Conservation (phyloP, 2,113 vertebrate genomes). For the Heteronetta atricapilla region DNA sequence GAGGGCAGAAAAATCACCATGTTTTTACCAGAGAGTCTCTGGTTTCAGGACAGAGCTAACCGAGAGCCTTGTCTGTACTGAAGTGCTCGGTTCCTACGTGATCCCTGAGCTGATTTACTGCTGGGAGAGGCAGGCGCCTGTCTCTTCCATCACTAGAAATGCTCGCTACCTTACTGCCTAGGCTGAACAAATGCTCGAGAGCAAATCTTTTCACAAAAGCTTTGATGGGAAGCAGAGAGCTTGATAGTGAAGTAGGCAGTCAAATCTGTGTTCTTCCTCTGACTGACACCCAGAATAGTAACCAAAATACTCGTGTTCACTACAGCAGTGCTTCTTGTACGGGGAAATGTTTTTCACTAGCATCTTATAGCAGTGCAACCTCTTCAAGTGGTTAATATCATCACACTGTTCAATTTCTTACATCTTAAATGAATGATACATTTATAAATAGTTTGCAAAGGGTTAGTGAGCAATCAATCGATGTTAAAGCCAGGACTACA, state of each 20-base stretch:
- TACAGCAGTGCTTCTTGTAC: conserved; percentile 39
- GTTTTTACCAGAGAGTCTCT: neutral
- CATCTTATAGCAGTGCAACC: neutral
- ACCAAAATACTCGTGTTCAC: conserved; percentile 62
- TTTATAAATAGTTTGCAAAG: conserved; percentile 7
- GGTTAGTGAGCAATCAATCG: conserved; percentile 10
- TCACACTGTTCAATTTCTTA: neutral
- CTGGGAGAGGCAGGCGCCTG: neutral
- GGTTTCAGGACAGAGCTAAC: neutral
- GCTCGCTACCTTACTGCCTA: neutral
- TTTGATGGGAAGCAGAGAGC: conserved; percentile 48
- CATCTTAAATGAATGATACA: neutral
- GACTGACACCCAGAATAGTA: conserved; percentile 58
- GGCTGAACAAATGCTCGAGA: conserved; percentile 45
- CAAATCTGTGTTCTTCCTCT: conserved; percentile 57
- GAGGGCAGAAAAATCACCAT: neutral
- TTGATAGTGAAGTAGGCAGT: conserved; percentile 53
- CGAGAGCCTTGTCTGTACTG: neutral
- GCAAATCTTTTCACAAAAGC: conserved; percentile 49
- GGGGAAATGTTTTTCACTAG: conserved; percentile 20
- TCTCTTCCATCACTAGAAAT: conserved; percentile 23
- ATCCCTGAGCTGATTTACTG: neutral
- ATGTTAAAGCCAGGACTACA: conserved; percentile 31
- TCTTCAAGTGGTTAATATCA: neutral
- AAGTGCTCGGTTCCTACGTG: neutral